Base-by-base conservation (phyloP, 2,888 invertebrate genomes). In the Apocheima hispidaria region DNA sequence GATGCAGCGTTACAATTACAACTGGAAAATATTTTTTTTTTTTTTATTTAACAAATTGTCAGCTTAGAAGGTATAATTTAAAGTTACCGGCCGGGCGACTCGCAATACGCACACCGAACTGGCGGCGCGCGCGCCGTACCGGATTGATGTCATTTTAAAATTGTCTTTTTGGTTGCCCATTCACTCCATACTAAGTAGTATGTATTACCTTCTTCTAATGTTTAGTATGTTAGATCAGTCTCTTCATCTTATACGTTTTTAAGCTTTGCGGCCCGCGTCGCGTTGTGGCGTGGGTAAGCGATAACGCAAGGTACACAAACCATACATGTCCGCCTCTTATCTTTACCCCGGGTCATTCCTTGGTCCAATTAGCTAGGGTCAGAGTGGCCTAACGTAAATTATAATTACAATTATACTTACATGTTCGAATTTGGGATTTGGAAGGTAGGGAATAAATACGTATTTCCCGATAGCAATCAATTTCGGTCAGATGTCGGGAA, bases 351-450 rank as follows among this genome's bases (percentile, higher is more conserved):
- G 80, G 83, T 81, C 83, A 78, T 66, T 82, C 82, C 83, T 84
- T 82, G 87, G 75, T 78, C 87, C 76, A 87, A 84, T 87, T 87
- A 85, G 68, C 76, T 58, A 57, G 82, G 86, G 81, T 85, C 85
- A 83, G 50, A 38, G 59, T 66, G 68, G 16, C 43, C 38, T 35
- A 35, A 30, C 35, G 30, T 38, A 28, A 62, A 66, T 68, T 59
- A 66, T 7, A 12, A 51, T 12, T 16, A 30, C 12, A 2, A 44
- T 5, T 21, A 41, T n/a, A 21, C 9, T 10, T 18, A 20, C n/a
- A 21, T n/a, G n/a, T 21, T 41, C 10, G 40, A 5, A 41, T 40
- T 20, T 41, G 9, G 40, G n/a, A 41, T 40, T 20, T 41, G 9
- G 21, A 21, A 41, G 41, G 41, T n/a, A 9, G 20, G 7, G 18